These are phyloP conservation scores for Drosophila percnosoma DNA, from an alignment of 2,888 invertebrate species.

Conservation along the genomic window DNA sequence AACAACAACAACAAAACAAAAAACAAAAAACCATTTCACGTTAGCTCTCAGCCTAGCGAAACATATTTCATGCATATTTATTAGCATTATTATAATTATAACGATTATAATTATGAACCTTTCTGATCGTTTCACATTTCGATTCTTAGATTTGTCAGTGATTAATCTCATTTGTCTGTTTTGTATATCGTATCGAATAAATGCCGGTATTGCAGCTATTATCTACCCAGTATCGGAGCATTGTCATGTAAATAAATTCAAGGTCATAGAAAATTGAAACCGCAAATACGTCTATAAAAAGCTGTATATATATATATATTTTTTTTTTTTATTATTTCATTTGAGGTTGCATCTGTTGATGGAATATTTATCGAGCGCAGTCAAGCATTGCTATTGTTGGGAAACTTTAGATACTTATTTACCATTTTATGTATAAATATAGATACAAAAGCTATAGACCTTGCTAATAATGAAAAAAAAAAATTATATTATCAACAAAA, in stretches of 20 bases:
- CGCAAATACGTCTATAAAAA: conserved; percentile 28
- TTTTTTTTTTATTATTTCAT: conserved; percentile 9
- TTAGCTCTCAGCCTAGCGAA: conserved; percentile 19
- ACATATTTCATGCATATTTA: conserved; percentile 53
- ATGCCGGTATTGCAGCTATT: conserved; percentile 8
- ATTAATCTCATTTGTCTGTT: not conserved
- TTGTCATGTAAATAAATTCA: conserved; percentile 54
- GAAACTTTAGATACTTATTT: conserved; percentile 7
- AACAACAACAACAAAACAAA: not conserved
- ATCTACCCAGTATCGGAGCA: conserved; percentile 15
- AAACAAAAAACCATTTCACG: conserved; percentile 24
- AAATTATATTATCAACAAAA: not conserved
- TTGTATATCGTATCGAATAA: not conserved
- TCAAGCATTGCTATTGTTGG: conserved; percentile 42
- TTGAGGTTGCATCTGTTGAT: conserved; percentile 12
- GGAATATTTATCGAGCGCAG: conserved; percentile 24
- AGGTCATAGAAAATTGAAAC: conserved; percentile 56
- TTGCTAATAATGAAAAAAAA: not conserved
- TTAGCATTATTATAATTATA: conserved; percentile 37
- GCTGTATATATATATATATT: conserved; percentile 17
- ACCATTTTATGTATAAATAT: not conserved
- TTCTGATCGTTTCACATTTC: conserved; percentile 29
- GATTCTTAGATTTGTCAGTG: conserved; percentile 12
- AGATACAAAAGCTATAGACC: not conserved
- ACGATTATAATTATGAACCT: conserved; percentile 20